Base-by-base conservation (phyloP, 2,797 vertebrate genomes). In the Chaenodraco wilsoni region DNA sequence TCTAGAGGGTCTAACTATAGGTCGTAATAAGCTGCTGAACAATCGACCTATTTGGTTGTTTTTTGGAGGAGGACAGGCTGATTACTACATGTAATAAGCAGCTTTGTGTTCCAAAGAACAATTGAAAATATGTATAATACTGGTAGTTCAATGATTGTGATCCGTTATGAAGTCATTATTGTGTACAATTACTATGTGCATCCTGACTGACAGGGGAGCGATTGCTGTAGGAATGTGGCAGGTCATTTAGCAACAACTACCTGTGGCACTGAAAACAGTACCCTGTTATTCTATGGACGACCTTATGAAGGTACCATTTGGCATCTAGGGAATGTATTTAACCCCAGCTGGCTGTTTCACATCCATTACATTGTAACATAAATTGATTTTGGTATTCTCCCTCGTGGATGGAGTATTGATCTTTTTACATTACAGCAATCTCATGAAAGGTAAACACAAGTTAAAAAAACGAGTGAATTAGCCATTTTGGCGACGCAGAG, bases 321-420 rank as follows among this genome's bases (percentile, higher is more conserved):
- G 43, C 43, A 65, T 63, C 71, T 9, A 44, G 69, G 52, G 55
- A 54, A 50, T 61, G 50, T 54, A 27, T 79, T 74, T 62, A 64
- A 27, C 40, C 62, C 58, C 55, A 45, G 60, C 54, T 66, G 59
- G 68, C 52, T 46, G 33, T 69, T 78, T 79, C 76, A 81, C 79
- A 63, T 66, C 50, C 44, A 56, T 21, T 54, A 49, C 19, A 56
- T 64, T 71, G 37, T 49, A 56, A 48, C 76, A 84, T 82, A 58
- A 72, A 82, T 82, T 82, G 77, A 76, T 78, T 77, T 72, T 21
- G 17, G 17, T 74, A 55, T 73, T 79, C 69, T 74, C 58, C 73
- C 68, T 40, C 6, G 11, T 21, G 78, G 69, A 85, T 83, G n/a
- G 74, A 77, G 17, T 83, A 91, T 88, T 63, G 84, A 89, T 88